A percentile compares a stretch with the other conserved stretches of the same genome.
These are phyloP conservation scores for Papilio aristodemus DNA, from an alignment of 1,140 invertebrate species.

Conservation along the genomic window DNA sequence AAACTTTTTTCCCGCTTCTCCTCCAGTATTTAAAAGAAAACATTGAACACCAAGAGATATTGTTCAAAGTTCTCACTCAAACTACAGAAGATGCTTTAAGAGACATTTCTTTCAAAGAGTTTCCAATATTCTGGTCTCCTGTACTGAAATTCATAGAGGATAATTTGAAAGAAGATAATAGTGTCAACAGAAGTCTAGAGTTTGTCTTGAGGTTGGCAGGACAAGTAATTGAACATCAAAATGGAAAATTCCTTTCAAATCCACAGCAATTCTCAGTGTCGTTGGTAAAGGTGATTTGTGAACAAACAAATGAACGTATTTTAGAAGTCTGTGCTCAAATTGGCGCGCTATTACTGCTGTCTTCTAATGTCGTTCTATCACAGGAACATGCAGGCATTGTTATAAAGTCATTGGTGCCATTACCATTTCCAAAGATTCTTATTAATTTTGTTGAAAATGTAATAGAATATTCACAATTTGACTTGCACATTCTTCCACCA, in stretches of 20 bases:
- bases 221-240: conserved; percentile 82
- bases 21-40: conserved; percentile 82
- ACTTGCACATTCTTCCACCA: conserved; percentile 86
- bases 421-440: conserved; percentile 80
- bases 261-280: conserved; percentile 77
- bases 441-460: conserved; percentile 84
- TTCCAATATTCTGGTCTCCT: conserved; percentile 82
- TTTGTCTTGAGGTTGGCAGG: conserved; percentile 82
- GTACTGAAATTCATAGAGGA: conserved; percentile 63
- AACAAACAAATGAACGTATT: conserved; percentile 75
- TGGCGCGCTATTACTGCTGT: conserved; percentile 82
- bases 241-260: conserved; percentile 84
- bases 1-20: conserved; percentile 83
- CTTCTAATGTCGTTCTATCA: conserved; percentile 82
- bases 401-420: conserved; percentile 82
- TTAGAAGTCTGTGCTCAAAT: conserved; percentile 81
- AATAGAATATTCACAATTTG: conserved; percentile 85
- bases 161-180: conserved; percentile 57
- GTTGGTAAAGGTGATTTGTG: conserved; percentile 81
- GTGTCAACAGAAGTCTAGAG: conserved; percentile 62
- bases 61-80: conserved; percentile 84
- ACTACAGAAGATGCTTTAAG: conserved; percentile 82
- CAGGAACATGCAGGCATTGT: conserved; percentile 86
- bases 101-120: conserved; percentile 82
- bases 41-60: conserved; percentile 79